Evolutionary conservation across 2,888 invertebrate species (phyloP).

Genomic region (Volucella zonaria): DNA sequence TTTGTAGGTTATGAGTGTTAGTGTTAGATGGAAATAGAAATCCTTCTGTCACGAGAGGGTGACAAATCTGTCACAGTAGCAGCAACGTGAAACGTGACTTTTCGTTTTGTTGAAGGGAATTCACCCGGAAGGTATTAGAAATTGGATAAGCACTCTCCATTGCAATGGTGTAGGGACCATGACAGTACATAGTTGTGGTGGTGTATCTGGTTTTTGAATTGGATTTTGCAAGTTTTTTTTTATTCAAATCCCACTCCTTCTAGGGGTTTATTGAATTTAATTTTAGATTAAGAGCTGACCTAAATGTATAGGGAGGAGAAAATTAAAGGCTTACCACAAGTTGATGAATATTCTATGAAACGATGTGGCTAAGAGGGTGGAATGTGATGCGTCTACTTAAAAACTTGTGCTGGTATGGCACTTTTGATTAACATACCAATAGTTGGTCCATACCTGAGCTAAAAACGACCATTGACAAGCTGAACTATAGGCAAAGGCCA

Average conservation of each 20-base stretch:
- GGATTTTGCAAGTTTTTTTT: neutral
- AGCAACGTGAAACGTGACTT: constrained; percentile 45
- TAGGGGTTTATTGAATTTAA: constrained; percentile 27
- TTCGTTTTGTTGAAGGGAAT: constrained; percentile 1
- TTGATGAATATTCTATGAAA: too few species aligned
- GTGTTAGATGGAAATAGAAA: neutral
- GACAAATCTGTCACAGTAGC: constrained; percentile 27
- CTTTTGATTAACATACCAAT: too few species aligned
- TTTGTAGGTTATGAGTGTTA: neutral
- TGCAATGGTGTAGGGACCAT: too few species aligned
- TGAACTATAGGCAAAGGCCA: too few species aligned
- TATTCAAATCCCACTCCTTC: neutral
- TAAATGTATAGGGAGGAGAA: too few species aligned
- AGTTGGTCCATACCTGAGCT: too few species aligned
- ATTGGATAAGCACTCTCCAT: neutral
- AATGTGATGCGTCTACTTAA: too few species aligned
- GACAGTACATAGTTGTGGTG: neutral
- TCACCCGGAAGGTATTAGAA: neutral
- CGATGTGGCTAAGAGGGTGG: too few species aligned
- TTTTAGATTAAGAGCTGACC: constrained; percentile 15
- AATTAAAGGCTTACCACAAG: neutral
- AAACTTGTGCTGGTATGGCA: too few species aligned
- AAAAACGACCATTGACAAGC: too few species aligned
- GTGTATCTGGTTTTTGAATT: neutral
- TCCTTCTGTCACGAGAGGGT: constrained; percentile 6